phyloP scores from a whole-genome alignment of 2,113 vertebrate genomes.

The Nyctereutes procyonoides region DNA sequence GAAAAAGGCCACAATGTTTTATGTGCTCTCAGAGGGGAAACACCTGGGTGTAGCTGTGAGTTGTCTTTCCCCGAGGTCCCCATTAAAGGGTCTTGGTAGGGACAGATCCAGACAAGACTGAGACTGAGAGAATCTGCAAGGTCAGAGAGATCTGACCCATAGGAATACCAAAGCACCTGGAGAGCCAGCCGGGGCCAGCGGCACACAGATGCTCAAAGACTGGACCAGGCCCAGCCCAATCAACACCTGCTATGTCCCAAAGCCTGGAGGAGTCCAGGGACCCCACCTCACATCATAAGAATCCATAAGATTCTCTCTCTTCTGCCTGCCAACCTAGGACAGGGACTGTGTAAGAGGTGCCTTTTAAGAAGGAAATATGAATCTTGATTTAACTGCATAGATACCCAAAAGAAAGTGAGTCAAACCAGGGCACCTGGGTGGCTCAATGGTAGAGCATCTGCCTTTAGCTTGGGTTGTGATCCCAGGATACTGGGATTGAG shows the following conservation, averaged over 20 bases:
- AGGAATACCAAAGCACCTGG: background rate
- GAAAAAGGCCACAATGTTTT: background rate
- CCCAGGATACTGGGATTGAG: too few relatives aligned
- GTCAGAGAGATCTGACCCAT: background rate
- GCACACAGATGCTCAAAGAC: background rate
- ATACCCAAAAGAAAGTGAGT: background rate
- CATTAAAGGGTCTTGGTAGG: background rate
- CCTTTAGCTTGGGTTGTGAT: too few relatives aligned
- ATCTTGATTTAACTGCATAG: background rate
- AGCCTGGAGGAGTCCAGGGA: background rate
- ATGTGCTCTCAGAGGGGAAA: background rate
- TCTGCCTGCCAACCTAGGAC: background rate
- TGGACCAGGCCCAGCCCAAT: background rate
- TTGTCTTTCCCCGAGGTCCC: too few relatives aligned
- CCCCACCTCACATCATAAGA: fast-evolving
- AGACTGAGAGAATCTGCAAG: background rate
- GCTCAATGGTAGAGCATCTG: too few relatives aligned
- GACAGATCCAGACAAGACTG: background rate
- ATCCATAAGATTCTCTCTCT: background rate
- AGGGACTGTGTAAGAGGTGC: background rate
- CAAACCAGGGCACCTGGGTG: background rate
- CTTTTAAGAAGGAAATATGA: background rate
- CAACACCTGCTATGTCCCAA: background rate
- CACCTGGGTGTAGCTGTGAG: background rate
- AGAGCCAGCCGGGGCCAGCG: background rate